These are phyloP conservation scores for Muntiacus muntjak DNA, from an alignment of 2,113 vertebrate species.

Conservation along the genomic window DNA sequence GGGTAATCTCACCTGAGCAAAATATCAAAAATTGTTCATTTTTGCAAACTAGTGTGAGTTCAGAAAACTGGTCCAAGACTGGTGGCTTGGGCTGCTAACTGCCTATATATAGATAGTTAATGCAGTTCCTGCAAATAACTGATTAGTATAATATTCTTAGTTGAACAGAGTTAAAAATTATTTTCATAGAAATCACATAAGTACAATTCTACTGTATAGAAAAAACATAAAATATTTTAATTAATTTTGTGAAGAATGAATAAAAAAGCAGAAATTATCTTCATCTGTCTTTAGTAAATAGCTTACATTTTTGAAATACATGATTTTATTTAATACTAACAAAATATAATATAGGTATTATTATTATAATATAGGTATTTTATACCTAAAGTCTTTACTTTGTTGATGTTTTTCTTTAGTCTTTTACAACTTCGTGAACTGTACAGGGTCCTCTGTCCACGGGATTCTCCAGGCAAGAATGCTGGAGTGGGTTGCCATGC, in stretches of 20 bases:
- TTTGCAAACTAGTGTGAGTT: background rate
- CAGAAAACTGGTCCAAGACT: background rate
- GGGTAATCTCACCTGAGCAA: background rate
- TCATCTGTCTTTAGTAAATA: background rate
- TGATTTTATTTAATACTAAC: background rate
- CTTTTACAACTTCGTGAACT: background rate
- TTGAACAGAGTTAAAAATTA: background rate
- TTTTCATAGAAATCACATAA: background rate
- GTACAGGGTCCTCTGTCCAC: background rate
- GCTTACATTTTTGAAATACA: background rate
- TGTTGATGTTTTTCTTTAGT: background rate
- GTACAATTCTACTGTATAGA: background rate
- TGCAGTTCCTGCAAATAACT: background rate
- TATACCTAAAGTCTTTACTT: background rate
- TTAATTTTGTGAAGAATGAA: background rate
- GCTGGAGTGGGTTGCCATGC: background rate
- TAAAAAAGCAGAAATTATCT: background rate
- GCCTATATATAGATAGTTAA: background rate
- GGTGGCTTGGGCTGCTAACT: background rate
- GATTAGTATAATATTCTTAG: background rate
- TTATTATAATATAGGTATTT: background rate
- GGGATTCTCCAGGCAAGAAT: background rate
- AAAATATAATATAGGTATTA: background rate
- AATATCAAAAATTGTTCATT: background rate
- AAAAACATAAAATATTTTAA: background rate